Percentiles rank a stretch among this genome's conserved stretches.
Conservation (phyloP, 2,113 vertebrate genomes). For the Tragelaphus strepsiceros region DNA sequence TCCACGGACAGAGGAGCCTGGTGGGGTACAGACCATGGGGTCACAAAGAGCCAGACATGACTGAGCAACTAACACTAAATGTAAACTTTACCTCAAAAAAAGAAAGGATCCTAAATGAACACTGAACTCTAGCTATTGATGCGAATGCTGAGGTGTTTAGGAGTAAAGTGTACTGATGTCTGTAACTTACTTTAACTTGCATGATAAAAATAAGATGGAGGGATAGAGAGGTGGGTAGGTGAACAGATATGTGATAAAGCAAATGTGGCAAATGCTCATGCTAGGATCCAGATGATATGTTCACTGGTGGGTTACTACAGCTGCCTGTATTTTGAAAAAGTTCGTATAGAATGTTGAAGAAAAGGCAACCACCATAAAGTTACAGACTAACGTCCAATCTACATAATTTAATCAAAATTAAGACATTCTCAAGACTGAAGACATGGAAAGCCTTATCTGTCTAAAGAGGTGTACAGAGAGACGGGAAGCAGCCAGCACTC, state of each 20-base stretch:
- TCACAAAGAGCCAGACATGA: not conserved
- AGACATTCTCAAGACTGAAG: not conserved
- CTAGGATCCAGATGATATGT: not conserved
- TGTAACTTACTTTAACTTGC: not conserved
- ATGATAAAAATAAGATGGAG: not conserved
- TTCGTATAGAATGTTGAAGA: not conserved
- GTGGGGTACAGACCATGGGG: not conserved
- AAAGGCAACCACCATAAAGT: not conserved
- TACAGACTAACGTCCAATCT: not conserved
- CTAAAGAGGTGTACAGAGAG: not conserved
- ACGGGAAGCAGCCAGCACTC: slow-evolving; percentile 9
- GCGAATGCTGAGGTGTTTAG: not conserved
- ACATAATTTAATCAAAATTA: not conserved
- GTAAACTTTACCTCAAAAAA: not conserved
- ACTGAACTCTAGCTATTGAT: not conserved
- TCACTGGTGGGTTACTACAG: not conserved
- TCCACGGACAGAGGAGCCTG: not conserved
- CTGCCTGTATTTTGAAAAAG: not conserved
- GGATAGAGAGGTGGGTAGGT: not conserved
- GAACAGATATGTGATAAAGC: not conserved
- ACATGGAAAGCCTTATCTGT: not conserved
- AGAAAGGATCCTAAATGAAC: not conserved
- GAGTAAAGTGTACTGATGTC: not conserved
- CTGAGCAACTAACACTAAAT: not conserved
- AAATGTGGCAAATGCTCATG: not conserved